phyloP scores from a whole-genome alignment of 2,888 invertebrate genomes.

The Pristionchus entomophagus region DNA sequence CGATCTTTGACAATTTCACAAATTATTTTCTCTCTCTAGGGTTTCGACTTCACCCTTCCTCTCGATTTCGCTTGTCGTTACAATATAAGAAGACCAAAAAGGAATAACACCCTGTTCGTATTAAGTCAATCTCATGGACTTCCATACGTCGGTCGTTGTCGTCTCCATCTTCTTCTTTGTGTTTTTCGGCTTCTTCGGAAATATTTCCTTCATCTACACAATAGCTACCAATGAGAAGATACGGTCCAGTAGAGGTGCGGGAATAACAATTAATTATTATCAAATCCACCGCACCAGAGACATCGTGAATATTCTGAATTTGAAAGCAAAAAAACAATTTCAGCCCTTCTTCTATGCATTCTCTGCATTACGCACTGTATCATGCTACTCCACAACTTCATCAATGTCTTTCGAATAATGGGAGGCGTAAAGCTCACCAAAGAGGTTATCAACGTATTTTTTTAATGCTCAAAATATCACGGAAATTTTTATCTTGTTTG shows the following conservation, averaged over 20 bases:
- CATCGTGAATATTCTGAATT: neutral
- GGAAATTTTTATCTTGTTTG: too few relatives aligned
- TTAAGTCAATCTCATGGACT: neutral
- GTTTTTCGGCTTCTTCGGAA: constrained; percentile 9
- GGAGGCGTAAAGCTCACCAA: neutral
- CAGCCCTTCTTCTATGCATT: neutral
- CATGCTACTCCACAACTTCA: constrained; percentile 18
- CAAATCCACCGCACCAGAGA: neutral
- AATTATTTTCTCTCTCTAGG: too few relatives aligned
- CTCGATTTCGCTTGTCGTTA: too few relatives aligned
- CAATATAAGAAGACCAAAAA: too few relatives aligned
- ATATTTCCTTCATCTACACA: neutral
- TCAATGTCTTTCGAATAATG: constrained; percentile 25
- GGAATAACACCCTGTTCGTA: too few relatives aligned
- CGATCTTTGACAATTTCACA: too few relatives aligned
- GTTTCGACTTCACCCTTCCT: too few relatives aligned
- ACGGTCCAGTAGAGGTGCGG: neutral
- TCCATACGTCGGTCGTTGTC: neutral
- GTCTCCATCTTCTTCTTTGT: constrained; percentile 2
- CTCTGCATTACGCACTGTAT: constrained; percentile 10
- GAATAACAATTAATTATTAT: too few relatives aligned
- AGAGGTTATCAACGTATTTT: neutral
- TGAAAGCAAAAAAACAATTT: neutral
- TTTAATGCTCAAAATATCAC: too few relatives aligned
- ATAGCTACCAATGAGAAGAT: constrained; percentile 3